These are phyloP conservation scores for Zaprionus africanus DNA, from an alignment of 1,140 invertebrate species.

Conservation along the genomic window DNA sequence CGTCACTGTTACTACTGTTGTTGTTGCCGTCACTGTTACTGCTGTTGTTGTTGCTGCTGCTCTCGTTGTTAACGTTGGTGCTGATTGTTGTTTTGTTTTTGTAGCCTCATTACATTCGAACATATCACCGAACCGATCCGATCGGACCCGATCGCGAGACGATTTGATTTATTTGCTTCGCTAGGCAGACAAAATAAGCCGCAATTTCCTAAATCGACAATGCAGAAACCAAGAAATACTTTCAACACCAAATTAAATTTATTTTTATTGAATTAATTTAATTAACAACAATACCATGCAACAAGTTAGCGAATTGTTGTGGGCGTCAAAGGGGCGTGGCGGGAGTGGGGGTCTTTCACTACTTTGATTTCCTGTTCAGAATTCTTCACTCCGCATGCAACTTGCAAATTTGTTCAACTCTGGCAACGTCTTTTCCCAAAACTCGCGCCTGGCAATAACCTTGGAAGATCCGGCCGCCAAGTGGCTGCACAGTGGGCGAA, in stretches of 20 bases:
- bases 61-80: slow-evolving; percentile 43
- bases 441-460: slow-evolving; percentile 68
- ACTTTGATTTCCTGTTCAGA: slow-evolving; percentile 66
- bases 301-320: slow-evolving; percentile 30
- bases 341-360: neutral
- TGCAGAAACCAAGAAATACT: slow-evolving; percentile 72
- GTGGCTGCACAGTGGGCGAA: slow-evolving; percentile 26
- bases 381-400: slow-evolving; percentile 67
- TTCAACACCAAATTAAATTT: slow-evolving; percentile 75
- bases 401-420: slow-evolving; percentile 50
- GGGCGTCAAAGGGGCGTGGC: neutral
- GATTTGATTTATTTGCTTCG: slow-evolving; percentile 79
- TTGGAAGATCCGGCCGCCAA: slow-evolving; percentile 30
- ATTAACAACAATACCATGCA: slow-evolving; percentile 70
- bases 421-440: slow-evolving; percentile 6
- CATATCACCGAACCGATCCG: slow-evolving; percentile 71
- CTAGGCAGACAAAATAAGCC: slow-evolving; percentile 61
- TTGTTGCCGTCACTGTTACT: slow-evolving; percentile 1
- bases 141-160: slow-evolving; percentile 39
- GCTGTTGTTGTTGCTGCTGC: slow-evolving; percentile 3
- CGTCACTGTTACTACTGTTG: slow-evolving; percentile 1
- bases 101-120: slow-evolving; percentile 67
- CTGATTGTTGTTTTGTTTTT: slow-evolving; percentile 66
- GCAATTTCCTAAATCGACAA: slow-evolving; percentile 75
- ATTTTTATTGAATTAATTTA: slow-evolving; percentile 77